phyloP scores from a whole-genome alignment of 2,888 invertebrate species.

The Eilema sororculum region DNA sequence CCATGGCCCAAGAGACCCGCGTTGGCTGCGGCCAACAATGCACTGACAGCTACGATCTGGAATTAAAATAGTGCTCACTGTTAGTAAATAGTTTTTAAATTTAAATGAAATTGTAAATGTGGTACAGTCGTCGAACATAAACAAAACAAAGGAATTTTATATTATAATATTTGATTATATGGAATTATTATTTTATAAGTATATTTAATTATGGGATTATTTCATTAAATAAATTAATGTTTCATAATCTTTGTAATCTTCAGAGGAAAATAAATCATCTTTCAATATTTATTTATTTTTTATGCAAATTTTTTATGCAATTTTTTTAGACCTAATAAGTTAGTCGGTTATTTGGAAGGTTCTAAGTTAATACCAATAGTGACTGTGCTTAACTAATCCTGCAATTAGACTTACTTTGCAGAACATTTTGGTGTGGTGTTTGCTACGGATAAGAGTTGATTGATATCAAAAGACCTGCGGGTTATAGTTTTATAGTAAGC shows the following conservation, averaged over 20 bases:
- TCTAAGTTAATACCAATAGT: no score
- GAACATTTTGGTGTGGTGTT: conserved; percentile 56
- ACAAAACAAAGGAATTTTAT: no score
- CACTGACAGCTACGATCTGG: conserved; percentile 44
- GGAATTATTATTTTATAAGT: no score
- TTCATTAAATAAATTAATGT: no score
- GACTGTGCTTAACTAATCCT: background rate
- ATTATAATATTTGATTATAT: no score
- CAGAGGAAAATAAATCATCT: no score
- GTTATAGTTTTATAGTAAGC: conserved; percentile 52
- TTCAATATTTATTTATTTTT: no score
- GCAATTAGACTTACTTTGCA: conserved; percentile 55
- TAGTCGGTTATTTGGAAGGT: no score
- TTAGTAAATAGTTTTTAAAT: background rate
- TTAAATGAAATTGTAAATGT: background rate
- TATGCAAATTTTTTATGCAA: no score
- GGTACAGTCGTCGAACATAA: background rate
- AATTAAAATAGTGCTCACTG: background rate
- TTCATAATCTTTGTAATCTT: no score
- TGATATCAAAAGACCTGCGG: conserved; percentile 50
- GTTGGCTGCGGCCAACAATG: conserved; percentile 61
- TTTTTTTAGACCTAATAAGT: no score
- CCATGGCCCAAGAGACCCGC: conserved; percentile 60
- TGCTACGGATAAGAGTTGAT: conserved; percentile 49
- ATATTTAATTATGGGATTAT: no score